phyloP scores from a whole-genome alignment of 2,797 vertebrate genomes.

The Pseudomugil gertrudae region DNA sequence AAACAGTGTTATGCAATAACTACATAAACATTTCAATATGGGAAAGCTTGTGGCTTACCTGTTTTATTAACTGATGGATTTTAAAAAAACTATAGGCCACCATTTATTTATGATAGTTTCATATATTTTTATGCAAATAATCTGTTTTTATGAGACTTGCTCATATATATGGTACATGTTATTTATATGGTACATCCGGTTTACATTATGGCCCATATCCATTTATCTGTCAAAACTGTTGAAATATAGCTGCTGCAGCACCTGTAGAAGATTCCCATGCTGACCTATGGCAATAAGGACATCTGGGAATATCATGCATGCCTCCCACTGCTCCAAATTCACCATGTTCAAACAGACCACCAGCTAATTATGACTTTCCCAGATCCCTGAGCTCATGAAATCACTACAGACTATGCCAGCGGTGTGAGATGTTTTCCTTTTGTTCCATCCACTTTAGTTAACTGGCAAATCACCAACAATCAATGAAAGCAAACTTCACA shows the following conservation, averaged over 20 bases:
- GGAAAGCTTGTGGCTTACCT: no score
- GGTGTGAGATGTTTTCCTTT: constrained; percentile 73
- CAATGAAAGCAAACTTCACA: constrained; percentile 61
- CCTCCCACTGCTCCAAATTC: constrained; percentile 89
- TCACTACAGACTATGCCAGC: constrained; percentile 58
- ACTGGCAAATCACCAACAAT: constrained; percentile 59
- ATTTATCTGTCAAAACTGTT: constrained; percentile 40
- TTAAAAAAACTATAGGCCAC: not conserved
- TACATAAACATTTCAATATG: no score
- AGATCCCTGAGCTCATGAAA: constrained; percentile 78
- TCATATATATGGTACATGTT: no score
- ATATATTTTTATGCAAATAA: not conserved
- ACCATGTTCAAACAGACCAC: constrained; percentile 90
- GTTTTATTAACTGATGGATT: not conserved
- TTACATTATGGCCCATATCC: constrained; percentile 27
- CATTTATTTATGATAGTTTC: not conserved
- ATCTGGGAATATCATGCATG: constrained; percentile 96
- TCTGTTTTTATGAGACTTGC: not conserved
- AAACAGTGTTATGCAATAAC: no score
- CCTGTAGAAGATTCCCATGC: constrained; percentile 83
- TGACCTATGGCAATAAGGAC: constrained; percentile 90
- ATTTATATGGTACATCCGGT: constrained; percentile 7
- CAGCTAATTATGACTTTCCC: constrained; percentile 83
- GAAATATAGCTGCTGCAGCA: constrained; percentile 76
- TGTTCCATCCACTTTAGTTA: constrained; percentile 56